Base-by-base conservation (phyloP, 2,113 vertebrate genomes). In the Ceyx cyanopectus region DNA sequence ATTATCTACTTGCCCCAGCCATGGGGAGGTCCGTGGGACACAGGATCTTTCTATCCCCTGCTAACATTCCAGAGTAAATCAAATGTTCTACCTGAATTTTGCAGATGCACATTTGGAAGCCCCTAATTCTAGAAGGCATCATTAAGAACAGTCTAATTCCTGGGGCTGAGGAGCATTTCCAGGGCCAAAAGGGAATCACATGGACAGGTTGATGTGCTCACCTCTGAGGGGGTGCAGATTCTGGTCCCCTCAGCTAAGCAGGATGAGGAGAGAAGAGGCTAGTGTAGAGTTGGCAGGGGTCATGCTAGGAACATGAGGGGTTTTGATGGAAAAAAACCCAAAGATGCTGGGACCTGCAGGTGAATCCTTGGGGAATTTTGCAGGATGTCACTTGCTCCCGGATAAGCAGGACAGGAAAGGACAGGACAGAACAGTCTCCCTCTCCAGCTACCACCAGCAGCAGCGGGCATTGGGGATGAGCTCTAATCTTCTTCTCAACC, bases 1-100 rank as follows among this genome's bases (percentile, higher is more conserved):
- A 20, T 50, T 21, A 5, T 65, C 51, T 17, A 20, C 41, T 13
- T 34, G 54, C 48, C 46, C 24, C 57, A 75, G 46, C 54, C 2
- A 0, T 12, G 34, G 50, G 21, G 89, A 30, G 2, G 13, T 26
- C 43, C 0, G 0, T 6, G 17, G 70, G 78, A n/a, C 4, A 3
- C 17, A 7, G 0, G 1, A 40, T 8, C 37, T 72, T 53, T 24
- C 43, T 51, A 2, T 17, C 8, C 43, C 7, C 26, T 57, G 5
- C 32, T 18, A 26, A 29, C 0, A 9, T 29, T 48, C 32, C 40
- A 12, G 32, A 8, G 46, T 23, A 41, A 16, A 43, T 46, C 43
- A 37, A 17, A 37, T 34, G 41, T 17, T 45, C 34, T 8, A 10
- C 20, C 17, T 23, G 65, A 15, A n/a, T 43, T 78, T 66, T 72